These are phyloP conservation scores for Ptychoptera albimana DNA, from an alignment of 2,888 invertebrate species.

Conservation along the genomic window DNA sequence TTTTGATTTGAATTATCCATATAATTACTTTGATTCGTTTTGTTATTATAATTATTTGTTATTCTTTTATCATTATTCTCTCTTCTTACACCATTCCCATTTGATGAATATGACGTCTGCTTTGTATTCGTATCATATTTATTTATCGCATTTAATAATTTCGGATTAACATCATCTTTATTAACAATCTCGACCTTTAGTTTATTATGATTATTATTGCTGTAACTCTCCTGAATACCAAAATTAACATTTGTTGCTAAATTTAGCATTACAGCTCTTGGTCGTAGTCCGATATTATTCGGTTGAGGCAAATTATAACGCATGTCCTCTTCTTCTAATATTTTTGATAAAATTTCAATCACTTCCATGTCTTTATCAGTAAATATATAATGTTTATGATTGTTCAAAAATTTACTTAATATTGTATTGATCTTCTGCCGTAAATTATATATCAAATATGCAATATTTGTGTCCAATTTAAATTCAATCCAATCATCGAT, in stretches of 20 bases:
- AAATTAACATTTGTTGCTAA: constrained; percentile 3
- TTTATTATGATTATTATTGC: too few species aligned
- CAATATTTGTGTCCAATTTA: constrained; percentile 47
- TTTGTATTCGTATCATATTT: too few species aligned
- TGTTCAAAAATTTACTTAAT: constrained; percentile 34
- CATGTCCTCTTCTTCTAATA: constrained; percentile 16
- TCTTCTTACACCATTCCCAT: too few species aligned
- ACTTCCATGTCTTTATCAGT: constrained; percentile 11
- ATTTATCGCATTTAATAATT: too few species aligned
- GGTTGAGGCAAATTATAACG: constrained; percentile 14
- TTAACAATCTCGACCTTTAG: too few species aligned
- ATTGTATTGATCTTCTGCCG: constrained; percentile 58
- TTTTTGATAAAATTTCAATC: constrained; percentile 14
- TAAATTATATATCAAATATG: constrained; percentile 45
- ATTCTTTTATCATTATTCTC: too few species aligned
- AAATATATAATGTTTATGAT: constrained; percentile 7
- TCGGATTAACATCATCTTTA: too few species aligned
- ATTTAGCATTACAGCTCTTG: constrained; percentile 14
- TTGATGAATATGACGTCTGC: too few species aligned
- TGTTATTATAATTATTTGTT: too few species aligned
- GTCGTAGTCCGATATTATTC: constrained; percentile 16
- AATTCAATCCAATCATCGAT: constrained; percentile 64
- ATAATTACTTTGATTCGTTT: too few species aligned
- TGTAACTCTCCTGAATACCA: constrained; percentile 2
- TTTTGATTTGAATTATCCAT: too few species aligned